Base-by-base conservation (phyloP, 2,797 vertebrate species). In the Notoglanidium macrostoma region DNA sequence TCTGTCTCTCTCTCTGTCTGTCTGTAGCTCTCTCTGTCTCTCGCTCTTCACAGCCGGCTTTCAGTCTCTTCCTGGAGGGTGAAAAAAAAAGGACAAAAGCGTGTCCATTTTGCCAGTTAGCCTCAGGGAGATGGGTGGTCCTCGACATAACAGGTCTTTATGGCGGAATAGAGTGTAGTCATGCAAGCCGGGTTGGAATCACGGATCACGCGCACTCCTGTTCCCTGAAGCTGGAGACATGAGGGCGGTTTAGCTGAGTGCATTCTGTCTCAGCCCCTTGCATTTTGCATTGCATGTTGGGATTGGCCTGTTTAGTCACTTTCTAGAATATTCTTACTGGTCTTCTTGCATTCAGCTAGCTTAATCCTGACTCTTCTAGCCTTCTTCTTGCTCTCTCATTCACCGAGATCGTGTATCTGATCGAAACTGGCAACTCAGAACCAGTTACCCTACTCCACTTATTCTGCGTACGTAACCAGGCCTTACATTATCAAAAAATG, bases 391-490 rank as follows among this genome's bases (percentile, higher is more conserved):
- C 15, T 26, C 14, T 73, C n/a, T 55, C 35, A 21, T n/a, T 70
- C 35, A 4, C 70, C 3, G 40, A 49, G 23, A 68, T 68, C 5
- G 63, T 23, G 70, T 73, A 4, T 72, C 70, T 72, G 70, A 12
- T 44, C 11, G 21, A 72, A 72, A 72, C 70, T 26, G 21, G 35
- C 40, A 1, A 12, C 35, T 51, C 72, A n/a, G 44, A 7, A 23
- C 72, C 72, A 46, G 7, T 76, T 51, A 93, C 93, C 92, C 95
- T n/a, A n/a, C 91, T 94, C 94, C 80, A 77, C 67, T 79, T 17
- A 2, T 73, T 40, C 17, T 70, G 29, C 29, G 5, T 51, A 29
- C 23, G n/a, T 77, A 77, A 32, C 93, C 70, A 89, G 92, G 91
- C n/a, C n/a, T n/a, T n/a, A n/a, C n/a, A n/a, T n/a, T n/a, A n/a